phyloP scores from a whole-genome alignment of 2,113 vertebrate genomes.

The Dasypus novemcinctus region DNA sequence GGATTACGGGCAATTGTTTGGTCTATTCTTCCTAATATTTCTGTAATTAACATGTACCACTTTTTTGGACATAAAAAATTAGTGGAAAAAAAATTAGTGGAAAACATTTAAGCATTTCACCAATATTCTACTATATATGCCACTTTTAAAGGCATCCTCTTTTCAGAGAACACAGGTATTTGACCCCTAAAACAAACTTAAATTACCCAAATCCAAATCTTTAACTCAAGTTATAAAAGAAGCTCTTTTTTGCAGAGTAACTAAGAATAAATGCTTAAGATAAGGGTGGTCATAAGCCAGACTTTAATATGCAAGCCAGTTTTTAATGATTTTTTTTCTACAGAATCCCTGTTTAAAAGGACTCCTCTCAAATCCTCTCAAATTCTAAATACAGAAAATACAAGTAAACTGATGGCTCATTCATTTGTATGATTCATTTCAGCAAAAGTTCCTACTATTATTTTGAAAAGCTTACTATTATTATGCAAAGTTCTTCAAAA shows the following conservation, averaged over 20 bases:
- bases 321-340: neutral
- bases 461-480: neutral
- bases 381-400: too few species aligned
- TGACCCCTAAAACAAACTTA: slow-evolving; percentile 14
- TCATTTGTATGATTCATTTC: neutral
- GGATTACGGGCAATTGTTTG: neutral
- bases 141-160: neutral
- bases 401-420: neutral
- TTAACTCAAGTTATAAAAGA: neutral
- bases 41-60: neutral
- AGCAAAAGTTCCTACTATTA: neutral
- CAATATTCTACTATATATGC: neutral
- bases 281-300: neutral
- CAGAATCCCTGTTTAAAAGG: neutral
- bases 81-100: neutral
- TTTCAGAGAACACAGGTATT: neutral
- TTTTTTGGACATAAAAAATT: neutral
- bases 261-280: neutral
- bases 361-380: neutral
- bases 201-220: neutral
- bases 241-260: neutral
- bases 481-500: neutral
- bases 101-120: neutral
- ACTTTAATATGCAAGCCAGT: neutral
- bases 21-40: neutral